Percentiles rank a stretch among this genome's conserved stretches.
phyloP scores from a whole-genome alignment of 1,140 invertebrate species.

The Drosophila lowei region DNA sequence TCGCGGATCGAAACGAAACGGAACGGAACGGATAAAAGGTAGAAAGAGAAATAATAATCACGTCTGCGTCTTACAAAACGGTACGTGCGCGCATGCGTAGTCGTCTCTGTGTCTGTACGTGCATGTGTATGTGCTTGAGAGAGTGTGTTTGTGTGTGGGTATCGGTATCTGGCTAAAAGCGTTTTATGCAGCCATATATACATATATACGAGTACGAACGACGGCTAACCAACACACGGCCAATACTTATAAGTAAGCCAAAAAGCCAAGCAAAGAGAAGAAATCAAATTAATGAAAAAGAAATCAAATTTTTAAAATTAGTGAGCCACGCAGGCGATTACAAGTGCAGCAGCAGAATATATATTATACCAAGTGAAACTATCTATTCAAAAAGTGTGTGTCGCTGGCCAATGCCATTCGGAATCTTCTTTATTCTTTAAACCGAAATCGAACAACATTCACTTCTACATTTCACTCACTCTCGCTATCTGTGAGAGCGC shows the following conservation, averaged over 20 bases:
- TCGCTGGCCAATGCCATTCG: slow-evolving; percentile 11
- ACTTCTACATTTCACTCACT: slow-evolving; percentile 34
- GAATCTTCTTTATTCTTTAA: slow-evolving; percentile 14
- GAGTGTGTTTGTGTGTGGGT: slow-evolving; percentile 17
- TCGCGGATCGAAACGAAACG: slow-evolving; percentile 54
- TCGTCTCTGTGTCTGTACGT: slow-evolving; percentile 32
- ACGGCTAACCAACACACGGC: slow-evolving; percentile 35
- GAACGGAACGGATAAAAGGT: slow-evolving; percentile 20
- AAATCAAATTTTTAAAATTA: slow-evolving; percentile 65
- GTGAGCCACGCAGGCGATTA: slow-evolving; percentile 65
- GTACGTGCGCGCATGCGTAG: slow-evolving; percentile 76
- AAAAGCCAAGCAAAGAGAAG: slow-evolving; percentile 45
- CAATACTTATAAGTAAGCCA: slow-evolving; percentile 42
- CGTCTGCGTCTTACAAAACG: slow-evolving; percentile 59
- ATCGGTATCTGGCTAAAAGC: slow-evolving; percentile 52
- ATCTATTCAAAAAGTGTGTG: slow-evolving; percentile 15
- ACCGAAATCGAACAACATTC: slow-evolving; percentile 19
- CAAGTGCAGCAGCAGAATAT: slow-evolving; percentile 18
- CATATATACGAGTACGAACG: slow-evolving; percentile 25
- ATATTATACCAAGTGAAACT: slow-evolving; percentile 10
- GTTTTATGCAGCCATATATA: slow-evolving; percentile 62
- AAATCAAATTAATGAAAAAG: slow-evolving; percentile 59
- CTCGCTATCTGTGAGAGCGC: slow-evolving; percentile 41
- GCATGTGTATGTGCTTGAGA: slow-evolving; percentile 7
- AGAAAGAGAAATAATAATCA: slow-evolving; percentile 53